phyloP scores from a whole-genome alignment of 2,113 vertebrate species.

The Gallinago jamesoni region DNA sequence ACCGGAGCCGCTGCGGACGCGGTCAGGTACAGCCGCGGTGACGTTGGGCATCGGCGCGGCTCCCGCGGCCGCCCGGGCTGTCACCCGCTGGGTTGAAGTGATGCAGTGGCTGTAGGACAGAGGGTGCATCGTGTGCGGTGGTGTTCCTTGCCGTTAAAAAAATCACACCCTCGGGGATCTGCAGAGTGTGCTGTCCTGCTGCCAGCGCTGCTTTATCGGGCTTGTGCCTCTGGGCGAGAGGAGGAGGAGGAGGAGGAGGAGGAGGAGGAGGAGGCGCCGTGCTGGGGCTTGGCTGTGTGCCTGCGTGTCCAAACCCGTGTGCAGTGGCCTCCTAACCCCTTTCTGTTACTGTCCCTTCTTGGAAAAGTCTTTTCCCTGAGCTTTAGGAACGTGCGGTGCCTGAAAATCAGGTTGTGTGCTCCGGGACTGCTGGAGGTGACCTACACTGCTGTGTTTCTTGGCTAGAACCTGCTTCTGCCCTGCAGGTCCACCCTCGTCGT shows the following conservation, averaged over 20 bases:
- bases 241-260: background rate
- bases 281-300: background rate
- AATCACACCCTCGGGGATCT: conserved; percentile 20
- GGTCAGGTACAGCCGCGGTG: conserved; percentile 31
- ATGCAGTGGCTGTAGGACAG: conserved; percentile 51
- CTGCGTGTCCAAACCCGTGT: background rate
- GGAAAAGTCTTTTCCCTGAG: background rate
- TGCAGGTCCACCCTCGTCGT: background rate
- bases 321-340: background rate
- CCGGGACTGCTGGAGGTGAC: background rate
- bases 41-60: background rate
- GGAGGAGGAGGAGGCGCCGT: background rate
- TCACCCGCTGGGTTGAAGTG: conserved; percentile 27
- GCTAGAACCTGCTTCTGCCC: background rate
- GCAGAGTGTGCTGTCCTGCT: background rate
- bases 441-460: background rate
- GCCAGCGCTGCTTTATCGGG: background rate
- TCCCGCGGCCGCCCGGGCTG: background rate
- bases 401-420: background rate
- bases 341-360: background rate
- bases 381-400: background rate
- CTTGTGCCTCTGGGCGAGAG: background rate
- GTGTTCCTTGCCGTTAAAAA: conserved; percentile 44
- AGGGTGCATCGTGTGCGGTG: background rate
- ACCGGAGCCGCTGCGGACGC: background rate